Evolutionary conservation across 2,113 vertebrate species (phyloP).

Genomic region (Oreochromis niloticus): DNA sequence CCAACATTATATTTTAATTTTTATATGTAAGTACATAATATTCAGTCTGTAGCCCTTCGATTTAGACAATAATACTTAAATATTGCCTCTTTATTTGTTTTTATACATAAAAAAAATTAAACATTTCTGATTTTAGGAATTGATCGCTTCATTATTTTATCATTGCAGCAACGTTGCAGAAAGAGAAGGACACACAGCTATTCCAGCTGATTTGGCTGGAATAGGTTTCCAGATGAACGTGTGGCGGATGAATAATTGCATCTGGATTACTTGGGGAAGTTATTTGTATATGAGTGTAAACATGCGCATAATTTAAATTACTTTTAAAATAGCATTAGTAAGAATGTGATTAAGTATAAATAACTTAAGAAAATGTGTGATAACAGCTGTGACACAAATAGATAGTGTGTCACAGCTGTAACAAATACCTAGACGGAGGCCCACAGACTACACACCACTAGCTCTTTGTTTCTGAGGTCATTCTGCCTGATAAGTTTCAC

Average conservation of each 20-base stretch:
- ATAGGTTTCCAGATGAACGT: accelerated
- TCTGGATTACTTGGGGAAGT: accelerated
- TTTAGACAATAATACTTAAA: background rate
- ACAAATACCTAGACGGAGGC: accelerated
- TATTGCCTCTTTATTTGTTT: background rate
- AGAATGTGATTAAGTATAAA: background rate
- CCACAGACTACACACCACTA: accelerated
- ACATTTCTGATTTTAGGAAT: accelerated
- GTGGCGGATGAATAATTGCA: accelerated
- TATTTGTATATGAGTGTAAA: accelerated
- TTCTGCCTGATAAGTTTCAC: background rate
- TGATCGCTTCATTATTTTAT: accelerated
- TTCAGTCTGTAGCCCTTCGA: accelerated
- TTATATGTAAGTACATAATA: background rate
- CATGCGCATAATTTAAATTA: accelerated
- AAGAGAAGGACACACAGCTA: accelerated
- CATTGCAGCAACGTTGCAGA: accelerated
- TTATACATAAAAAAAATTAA: background rate
- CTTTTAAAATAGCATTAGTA: accelerated
- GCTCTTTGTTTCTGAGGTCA: background rate
- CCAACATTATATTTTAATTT: background rate
- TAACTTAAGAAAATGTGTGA: background rate
- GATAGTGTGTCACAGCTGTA: too few species aligned
- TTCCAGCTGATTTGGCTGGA: accelerated
- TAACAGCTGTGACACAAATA: too few species aligned